A percentile compares a stretch with the other conserved stretches of the same genome.
phyloP scores from a whole-genome alignment of 2,888 invertebrate species.

The Xanthorhoe designata region DNA sequence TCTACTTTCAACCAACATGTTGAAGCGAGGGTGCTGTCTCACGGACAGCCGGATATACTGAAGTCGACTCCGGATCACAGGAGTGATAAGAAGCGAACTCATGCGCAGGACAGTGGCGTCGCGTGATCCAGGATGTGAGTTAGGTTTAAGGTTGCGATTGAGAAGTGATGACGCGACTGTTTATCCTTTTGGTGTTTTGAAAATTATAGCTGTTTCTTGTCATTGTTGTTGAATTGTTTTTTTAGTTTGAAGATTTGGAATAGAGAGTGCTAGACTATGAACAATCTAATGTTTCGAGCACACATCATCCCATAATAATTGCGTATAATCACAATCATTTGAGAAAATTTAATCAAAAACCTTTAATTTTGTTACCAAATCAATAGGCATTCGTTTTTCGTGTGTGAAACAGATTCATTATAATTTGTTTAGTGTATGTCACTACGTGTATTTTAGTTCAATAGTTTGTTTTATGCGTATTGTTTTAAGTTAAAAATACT shows the following conservation, averaged over 20 bases:
- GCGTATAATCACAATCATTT: no score
- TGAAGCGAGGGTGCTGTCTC: conserved; percentile 65
- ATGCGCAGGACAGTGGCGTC: conserved; percentile 73
- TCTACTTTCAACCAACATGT: conserved; percentile 67
- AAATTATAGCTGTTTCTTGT: no score
- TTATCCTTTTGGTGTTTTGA: not conserved
- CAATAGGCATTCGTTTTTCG: no score
- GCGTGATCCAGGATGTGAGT: conserved; percentile 66
- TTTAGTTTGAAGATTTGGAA: no score
- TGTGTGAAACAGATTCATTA: no score
- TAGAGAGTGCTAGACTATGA: no score
- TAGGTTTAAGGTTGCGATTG: conserved; percentile 33
- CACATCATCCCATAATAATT: no score
- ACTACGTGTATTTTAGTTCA: not conserved
- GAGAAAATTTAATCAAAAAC: no score
- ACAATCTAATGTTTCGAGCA: no score
- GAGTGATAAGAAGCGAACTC: conserved; percentile 72
- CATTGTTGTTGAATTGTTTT: no score
- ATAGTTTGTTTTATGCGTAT: not conserved
- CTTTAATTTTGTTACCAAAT: no score
- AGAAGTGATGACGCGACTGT: conserved; percentile 33
- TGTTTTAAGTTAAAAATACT: not conserved
- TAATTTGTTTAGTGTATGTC: no score
- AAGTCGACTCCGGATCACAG: conserved; percentile 94
- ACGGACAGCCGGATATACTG: conserved; percentile 92